Evolutionary conservation across 1,140 invertebrate species (phyloP), one percentile per base, ranked within the genome.

Genomic region (Bombus ignitus): DNA sequence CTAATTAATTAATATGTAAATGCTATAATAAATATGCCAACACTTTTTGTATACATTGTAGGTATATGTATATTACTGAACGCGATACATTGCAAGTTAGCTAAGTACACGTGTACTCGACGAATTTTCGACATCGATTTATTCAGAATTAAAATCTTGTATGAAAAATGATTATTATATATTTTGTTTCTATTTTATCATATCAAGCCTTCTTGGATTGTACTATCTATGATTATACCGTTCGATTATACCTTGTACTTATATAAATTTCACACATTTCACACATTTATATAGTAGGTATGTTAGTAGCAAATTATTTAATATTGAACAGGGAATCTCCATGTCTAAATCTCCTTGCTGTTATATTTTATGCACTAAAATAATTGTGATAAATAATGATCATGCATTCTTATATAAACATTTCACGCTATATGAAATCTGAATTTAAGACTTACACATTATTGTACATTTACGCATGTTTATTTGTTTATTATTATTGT

Each of bases 391-490:
- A 80, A 35, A 79, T 18, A 47, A 53, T 0, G 72, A 57, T 42
- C 62, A 42, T 68, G 76, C 35, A 68, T 42, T 57, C 18, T 62
- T 47, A 10, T 32, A 85, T 53, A 39, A 10, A 74, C 15, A 47
- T 35, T 53, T 47, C 72, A 75, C 44, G 15, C 25, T 28, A 65
- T 22, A 70, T 13, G 57, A 25, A 42, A n/a, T 42, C 76, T 3
- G 42, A 70, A 13, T 35, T 22, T 10, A 79, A n/a, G n/a, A n/a
- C 8, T 70, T 35, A 53, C 37, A 12, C 57, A 47, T 18, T 65
- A 81, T 57, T 57, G 78, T 70, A 80, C 75, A 92, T 90, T 93
- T 93, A 93, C 90, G 83, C 71, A 88, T 86, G 68, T 32, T 75
- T 83, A 80, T 44, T 62, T 35, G 1, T 32, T 66, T 32, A 66